Conservation (phyloP, 2,888 invertebrate genomes). For the Drosophila mulleri region DNA sequence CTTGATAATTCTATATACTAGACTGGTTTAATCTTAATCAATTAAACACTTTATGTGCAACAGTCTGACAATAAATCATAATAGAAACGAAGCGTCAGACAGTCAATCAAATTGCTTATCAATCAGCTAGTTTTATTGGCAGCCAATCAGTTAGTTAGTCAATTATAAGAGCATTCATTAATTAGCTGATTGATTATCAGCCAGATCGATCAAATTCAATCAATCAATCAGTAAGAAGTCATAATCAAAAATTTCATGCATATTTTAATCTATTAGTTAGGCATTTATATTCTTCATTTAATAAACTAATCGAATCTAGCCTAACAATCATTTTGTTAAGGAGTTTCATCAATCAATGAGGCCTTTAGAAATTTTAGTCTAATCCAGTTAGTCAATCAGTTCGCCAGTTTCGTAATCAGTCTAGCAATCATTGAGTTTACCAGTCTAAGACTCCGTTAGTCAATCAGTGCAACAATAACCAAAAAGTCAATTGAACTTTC, state of each 20-base stretch:
- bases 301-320: too few relatives aligned
- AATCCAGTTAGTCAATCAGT: too few relatives aligned
- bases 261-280: too few relatives aligned
- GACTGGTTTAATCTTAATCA: neutral
- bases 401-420: too few relatives aligned
- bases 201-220: accelerated
- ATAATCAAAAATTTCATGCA: too few relatives aligned
- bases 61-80: neutral
- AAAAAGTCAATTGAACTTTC: neutral
- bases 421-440: too few relatives aligned
- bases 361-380: too few relatives aligned
- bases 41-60: too few relatives aligned
- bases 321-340: too few relatives aligned
- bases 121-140: neutral
- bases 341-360: too few relatives aligned
- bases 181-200: too few relatives aligned
- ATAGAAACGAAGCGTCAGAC: neutral
- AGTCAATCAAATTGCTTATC: neutral
- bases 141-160: neutral
- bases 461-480: neutral
- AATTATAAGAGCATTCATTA: neutral
- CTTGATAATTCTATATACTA: neutral
- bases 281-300: too few relatives aligned
- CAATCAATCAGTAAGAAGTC: neutral
- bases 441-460: neutral